Evolutionary conservation across 1,140 invertebrate genomes (phyloP), one percentile per base, ranked within the genome.

Genomic region (Condylostylus longicornis): DNA sequence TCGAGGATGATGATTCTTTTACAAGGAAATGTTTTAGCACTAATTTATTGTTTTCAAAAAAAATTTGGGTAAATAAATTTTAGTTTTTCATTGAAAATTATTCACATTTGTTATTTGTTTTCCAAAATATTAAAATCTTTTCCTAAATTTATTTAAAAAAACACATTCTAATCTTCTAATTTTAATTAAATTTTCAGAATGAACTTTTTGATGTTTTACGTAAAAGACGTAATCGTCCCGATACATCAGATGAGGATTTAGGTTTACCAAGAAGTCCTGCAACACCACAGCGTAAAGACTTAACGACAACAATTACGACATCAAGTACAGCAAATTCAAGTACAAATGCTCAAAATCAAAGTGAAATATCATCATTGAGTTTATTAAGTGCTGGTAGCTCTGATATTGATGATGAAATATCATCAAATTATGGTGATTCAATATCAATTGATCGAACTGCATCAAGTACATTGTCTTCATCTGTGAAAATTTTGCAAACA

Each of bases 191-290:
- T 33, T 48, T 42, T 2, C 43, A 60, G 57, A 57, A 56, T 32
- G 57, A 60, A 42, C 54, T 60, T 9, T 52, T 54, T n/a, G 56
- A 60, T 47, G 56, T 55, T 18, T 40, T 60, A 37, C 56, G 57
- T 6, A 60, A 60, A 43, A 44, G 57, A 13, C 52, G 56, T 12
- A 57, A 55, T 39, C 46, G 56, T 22, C 56, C 51, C 4, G 56
- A 59, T 47, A 54, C 56, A 30, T 60, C 57, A 9, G 56, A 60
- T 25, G 56, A 59, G 41, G 57, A 60, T 49, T 39, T 60, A 37
- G 57, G 57, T 4, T 35, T 60, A 29, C 57, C 57, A 10, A 48
- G 56, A 9, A 60, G 57, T 35, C 57, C 57, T 1, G 48, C 48
- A 2, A 57, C 57, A n/a, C 57, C 57, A 5, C 57, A 57, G 35